Base-by-base conservation (phyloP, 2,888 invertebrate species). In the Plebejus anna region DNA sequence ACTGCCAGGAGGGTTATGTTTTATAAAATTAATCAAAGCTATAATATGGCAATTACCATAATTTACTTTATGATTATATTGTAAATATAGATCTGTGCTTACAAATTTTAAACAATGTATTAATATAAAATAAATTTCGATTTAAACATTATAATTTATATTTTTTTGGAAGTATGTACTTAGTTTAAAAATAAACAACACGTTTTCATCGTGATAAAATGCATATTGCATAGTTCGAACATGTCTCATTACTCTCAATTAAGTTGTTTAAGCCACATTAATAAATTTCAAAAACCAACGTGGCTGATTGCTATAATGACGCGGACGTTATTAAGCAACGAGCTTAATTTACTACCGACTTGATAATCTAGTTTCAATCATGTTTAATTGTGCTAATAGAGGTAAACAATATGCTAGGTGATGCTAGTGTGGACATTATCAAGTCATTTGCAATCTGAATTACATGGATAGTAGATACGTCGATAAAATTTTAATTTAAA, bases 361-460 rank as follows among this genome's bases (percentile, higher is more conserved):
- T 11, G 47, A 55, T 73, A 55, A 55, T 73, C 73, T 72, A 73
- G 28, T 73, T 55, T 16, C 55, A 55, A 73, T 73, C 73, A 55
- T 73, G 55, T 55, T 73, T 73, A 73, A 32, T 73, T 32, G 13
- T 32, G 5, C 66, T 66, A 66, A 66, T 36, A 66, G 13, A 66
- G 13, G 4, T 36, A 32, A 66, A 66, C 66, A 36, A 66, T 36
- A 36, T 36, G 22, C 22, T 22, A 22, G 22, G 22, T 22, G 22
- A 22, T 32, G 66, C 13, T 66, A 36, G 66, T 66, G 66, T 66
- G 66, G 66, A 4, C 32, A 66, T 5, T 66, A 36, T 32, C 66
- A 16, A 66, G 66, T 66, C 66, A 32, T 66, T 66, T 11, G 28
- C 22, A 11, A 4, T 28, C 9, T 11, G 28, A 11, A 11, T 22